A percentile compares a stretch with the other conserved stretches of the same genome.
These are phyloP conservation scores for Drosophila subsilvestris DNA, from an alignment of 2,888 invertebrate species.

Conservation along the genomic window DNA sequence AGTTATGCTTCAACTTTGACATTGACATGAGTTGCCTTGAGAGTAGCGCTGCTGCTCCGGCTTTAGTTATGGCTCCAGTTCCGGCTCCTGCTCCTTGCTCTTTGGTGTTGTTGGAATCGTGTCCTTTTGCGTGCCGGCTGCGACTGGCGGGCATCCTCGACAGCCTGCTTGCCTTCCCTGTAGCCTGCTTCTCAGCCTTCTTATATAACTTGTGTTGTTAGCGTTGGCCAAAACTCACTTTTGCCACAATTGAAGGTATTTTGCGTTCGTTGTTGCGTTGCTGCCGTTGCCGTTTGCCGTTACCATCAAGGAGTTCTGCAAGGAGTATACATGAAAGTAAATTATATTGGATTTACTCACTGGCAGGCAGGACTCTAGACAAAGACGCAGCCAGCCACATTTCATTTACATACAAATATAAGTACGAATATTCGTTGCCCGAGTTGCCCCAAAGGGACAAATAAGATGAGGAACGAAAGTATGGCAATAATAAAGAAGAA, in stretches of 20 bases:
- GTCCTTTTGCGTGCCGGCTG: conserved; percentile 50
- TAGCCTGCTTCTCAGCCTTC: conserved; percentile 40
- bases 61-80: conserved; percentile 33
- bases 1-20: conserved; percentile 65
- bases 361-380: conserved; percentile 40
- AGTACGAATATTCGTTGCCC: conserved; percentile 38
- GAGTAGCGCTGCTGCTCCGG: conserved; percentile 72
- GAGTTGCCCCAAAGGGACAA: conserved; percentile 16
- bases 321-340: conserved; percentile 23
- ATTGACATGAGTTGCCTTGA: conserved; percentile 77
- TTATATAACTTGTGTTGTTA: conserved; percentile 47
- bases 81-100: conserved; percentile 19
- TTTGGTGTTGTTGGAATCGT: conserved; percentile 33
- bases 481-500: conserved; percentile 21
- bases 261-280: conserved; percentile 84
- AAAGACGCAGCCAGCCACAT: conserved; percentile 15
- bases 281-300: conserved; percentile 49
- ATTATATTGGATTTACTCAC: conserved; percentile 44
- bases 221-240: conserved; percentile 58
- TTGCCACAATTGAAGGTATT: conserved; percentile 82
- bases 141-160: conserved; percentile 62
- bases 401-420: conserved; percentile 40
- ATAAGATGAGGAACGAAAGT: not conserved
- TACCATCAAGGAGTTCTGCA: conserved; percentile 68
- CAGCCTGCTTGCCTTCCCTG: conserved; percentile 25